phyloP scores from a whole-genome alignment of 2,797 vertebrate species.

The Galago senegalensis region DNA sequence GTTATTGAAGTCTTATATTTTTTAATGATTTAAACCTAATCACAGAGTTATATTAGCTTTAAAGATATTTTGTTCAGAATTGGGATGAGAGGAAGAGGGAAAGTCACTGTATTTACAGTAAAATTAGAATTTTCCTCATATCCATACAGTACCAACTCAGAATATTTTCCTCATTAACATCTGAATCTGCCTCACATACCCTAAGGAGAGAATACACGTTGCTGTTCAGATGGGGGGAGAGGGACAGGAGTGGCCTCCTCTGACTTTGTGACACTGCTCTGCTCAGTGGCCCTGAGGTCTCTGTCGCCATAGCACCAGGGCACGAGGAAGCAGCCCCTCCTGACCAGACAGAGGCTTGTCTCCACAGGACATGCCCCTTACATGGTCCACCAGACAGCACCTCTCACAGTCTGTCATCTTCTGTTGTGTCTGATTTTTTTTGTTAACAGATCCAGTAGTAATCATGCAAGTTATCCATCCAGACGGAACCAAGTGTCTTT shows the following conservation, averaged over 20 bases:
- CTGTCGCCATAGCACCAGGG: not conserved
- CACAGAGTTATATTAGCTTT: not conserved
- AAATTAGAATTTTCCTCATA: slow-evolving; percentile 26
- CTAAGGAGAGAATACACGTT: slow-evolving; percentile 13
- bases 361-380: not conserved
- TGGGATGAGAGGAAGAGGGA: not conserved
- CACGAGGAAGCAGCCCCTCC: not conserved
- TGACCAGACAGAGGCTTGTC: not conserved
- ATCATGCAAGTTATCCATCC: slow-evolving; percentile 98
- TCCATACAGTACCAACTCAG: not conserved
- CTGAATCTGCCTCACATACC: not conserved
- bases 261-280: not conserved
- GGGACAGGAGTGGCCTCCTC: not conserved
- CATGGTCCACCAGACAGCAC: not conserved
- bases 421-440: slow-evolving; percentile 40
- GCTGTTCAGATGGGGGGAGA: not conserved
- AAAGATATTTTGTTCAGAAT: slow-evolving; percentile 43
- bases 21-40: slow-evolving; percentile 13
- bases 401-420: slow-evolving; percentile 10
- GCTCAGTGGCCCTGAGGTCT: not conserved
- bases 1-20: not conserved
- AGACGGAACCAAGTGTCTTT: slow-evolving; percentile 95
- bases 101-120: not conserved
- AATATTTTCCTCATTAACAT: slow-evolving; percentile 48
- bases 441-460: slow-evolving; percentile 95